phyloP scores from a whole-genome alignment of 2,888 invertebrate genomes.

The Leptothorax acervorum region DNA sequence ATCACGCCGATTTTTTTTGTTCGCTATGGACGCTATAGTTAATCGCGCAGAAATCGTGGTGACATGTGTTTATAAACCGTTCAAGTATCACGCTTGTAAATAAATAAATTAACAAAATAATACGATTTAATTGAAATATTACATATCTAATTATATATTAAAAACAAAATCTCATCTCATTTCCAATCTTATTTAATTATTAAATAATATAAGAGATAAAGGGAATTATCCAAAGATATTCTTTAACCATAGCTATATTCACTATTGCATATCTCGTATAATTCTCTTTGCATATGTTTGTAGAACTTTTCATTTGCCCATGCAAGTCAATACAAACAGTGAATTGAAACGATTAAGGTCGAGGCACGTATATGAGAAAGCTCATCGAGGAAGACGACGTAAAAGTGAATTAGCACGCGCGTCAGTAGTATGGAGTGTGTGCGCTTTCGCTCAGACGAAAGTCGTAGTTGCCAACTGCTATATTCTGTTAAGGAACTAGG shows the following conservation, averaged over 20 bases:
- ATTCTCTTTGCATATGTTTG: background rate
- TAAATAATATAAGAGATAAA: background rate
- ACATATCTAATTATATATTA: background rate
- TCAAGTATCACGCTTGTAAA: background rate
- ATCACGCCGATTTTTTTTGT: background rate
- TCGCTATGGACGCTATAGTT: background rate
- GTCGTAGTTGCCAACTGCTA: slow-evolving; percentile 74
- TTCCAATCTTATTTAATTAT: background rate
- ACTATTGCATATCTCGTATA: background rate
- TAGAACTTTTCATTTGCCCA: slow-evolving; percentile 34
- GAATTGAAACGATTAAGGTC: slow-evolving; percentile 71
- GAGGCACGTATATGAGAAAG: slow-evolving; percentile 19
- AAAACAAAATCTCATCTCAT: background rate
- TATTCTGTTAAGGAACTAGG: slow-evolving; percentile 75
- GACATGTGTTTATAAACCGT: background rate
- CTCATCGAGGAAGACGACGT: slow-evolving; percentile 31
- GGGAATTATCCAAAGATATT: background rate
- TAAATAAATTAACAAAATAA: background rate
- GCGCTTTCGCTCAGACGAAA: slow-evolving; percentile 72
- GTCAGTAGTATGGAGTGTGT: slow-evolving; percentile 58
- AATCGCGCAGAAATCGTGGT: background rate
- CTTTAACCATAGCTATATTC: background rate
- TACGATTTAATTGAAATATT: background rate
- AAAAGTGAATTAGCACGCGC: slow-evolving; percentile 31
- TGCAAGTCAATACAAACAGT: slow-evolving; percentile 68